Conservation (phyloP, 2,888 invertebrate species). For the Ptilodon capucinus region DNA sequence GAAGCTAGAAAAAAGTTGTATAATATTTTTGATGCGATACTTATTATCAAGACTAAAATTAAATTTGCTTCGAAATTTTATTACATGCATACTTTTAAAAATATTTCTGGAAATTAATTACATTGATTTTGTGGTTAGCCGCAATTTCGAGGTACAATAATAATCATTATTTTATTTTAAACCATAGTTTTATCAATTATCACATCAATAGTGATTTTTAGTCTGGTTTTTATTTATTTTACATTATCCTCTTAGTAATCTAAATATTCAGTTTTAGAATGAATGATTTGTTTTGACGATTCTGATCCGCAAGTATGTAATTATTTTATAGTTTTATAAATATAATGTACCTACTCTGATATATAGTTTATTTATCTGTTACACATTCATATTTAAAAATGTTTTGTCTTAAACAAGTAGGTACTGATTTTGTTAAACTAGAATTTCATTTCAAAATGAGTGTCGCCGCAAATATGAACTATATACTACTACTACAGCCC, state of each 20-base stretch:
- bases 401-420: neutral
- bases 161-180: slow-evolving; percentile 24
- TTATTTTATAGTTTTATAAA: neutral
- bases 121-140: slow-evolving; percentile 13
- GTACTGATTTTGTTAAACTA: too few species aligned
- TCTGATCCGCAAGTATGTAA: neutral
- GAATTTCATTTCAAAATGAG: neutral
- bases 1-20: neutral
- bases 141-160: slow-evolving; percentile 20
- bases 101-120: slow-evolving; percentile 17
- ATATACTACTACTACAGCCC: too few species aligned
- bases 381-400: neutral
- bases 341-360: neutral
- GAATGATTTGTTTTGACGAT: neutral
- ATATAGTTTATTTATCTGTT: neutral
- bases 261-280: neutral
- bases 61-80: slow-evolving; percentile 37
- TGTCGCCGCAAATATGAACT: neutral
- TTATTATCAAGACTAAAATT: slow-evolving; percentile 53
- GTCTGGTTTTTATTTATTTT: neutral
- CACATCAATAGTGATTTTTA: neutral
- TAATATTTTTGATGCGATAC: slow-evolving; percentile 49
- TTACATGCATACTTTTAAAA: slow-evolving; percentile 24
- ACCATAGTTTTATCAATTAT: neutral
- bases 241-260: neutral